These are phyloP conservation scores for Tamandua tetradactyla DNA, from an alignment of 2,797 vertebrate species.

Conservation along the genomic window DNA sequence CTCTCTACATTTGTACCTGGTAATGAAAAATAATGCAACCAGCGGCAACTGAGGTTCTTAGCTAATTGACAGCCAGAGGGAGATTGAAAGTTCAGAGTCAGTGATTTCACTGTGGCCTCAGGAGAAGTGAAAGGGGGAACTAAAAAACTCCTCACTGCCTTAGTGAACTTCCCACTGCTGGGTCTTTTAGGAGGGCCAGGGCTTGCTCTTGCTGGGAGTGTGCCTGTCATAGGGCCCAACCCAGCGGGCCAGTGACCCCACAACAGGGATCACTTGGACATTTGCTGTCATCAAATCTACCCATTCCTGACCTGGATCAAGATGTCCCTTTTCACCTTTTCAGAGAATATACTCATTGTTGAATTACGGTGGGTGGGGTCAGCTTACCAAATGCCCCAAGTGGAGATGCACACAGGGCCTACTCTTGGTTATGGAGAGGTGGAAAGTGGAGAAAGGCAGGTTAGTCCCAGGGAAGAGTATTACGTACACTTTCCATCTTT, in stretches of 20 bases:
- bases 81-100: fast-evolving
- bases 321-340: neutral
- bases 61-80: neutral
- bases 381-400: fast-evolving
- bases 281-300: fast-evolving
- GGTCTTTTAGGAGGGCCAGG: fast-evolving
- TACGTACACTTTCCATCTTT: fast-evolving
- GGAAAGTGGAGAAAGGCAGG: fast-evolving
- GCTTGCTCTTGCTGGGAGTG: fast-evolving
- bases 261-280: neutral
- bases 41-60: fast-evolving
- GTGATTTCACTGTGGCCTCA: neutral
- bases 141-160: too few species aligned
- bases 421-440: fast-evolving
- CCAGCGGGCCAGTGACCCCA: fast-evolving
- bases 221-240: fast-evolving
- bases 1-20: fast-evolving
- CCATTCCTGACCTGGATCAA: neutral
- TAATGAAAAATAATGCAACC: fast-evolving
- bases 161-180: fast-evolving
- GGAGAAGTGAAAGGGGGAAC: neutral
- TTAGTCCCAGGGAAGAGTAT: too few species aligned
- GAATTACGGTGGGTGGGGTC: neutral
- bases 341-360: neutral
- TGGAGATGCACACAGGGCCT: fast-evolving